These are phyloP conservation scores for Macrosiphum euphorbiae DNA, from an alignment of 2,888 invertebrate species.

Conservation along the genomic window DNA sequence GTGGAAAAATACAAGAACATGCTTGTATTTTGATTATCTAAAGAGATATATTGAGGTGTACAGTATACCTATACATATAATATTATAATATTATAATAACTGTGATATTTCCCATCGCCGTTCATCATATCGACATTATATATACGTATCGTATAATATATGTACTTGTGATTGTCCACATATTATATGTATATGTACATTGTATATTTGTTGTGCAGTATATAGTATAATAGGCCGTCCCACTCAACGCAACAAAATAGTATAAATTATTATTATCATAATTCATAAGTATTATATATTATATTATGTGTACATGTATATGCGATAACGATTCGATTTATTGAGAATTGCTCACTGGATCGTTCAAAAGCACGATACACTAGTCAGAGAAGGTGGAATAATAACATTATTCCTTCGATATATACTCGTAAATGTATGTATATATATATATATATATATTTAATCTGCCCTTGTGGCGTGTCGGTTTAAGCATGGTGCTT, in stretches of 20 bases:
- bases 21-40: slow-evolving; percentile 4
- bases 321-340: not conserved
- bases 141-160: not conserved
- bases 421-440: not conserved
- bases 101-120: not conserved
- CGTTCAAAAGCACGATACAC: not conserved
- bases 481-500: not conserved
- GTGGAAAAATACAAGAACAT: not conserved
- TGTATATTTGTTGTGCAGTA: not conserved
- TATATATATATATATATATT: not conserved
- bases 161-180: not conserved
- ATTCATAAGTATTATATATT: not conserved
- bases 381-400: not conserved
- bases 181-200: not conserved
- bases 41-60: not conserved
- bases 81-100: not conserved
- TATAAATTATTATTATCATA: not conserved
- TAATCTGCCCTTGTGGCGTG: not conserved
- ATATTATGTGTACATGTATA: not conserved
- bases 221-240: not conserved
- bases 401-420: not conserved
- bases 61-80: too few species aligned
- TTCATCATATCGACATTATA: not conserved
- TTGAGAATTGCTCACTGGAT: not conserved
- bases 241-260: not conserved